phyloP scores from a whole-genome alignment of 2,797 vertebrate genomes.

The Leptatherina wallacei region DNA sequence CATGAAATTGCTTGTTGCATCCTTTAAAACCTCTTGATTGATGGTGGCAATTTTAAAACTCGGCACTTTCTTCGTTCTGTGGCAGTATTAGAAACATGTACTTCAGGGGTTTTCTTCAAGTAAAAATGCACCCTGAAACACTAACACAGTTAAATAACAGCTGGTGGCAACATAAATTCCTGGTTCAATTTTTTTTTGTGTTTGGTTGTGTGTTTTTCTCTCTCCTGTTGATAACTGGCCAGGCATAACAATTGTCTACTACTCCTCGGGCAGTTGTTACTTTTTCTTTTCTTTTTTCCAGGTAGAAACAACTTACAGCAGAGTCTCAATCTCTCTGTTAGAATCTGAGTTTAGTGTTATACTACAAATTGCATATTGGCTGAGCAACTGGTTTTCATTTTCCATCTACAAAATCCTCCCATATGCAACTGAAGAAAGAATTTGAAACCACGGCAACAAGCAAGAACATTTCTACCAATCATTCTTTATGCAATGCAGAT shows the following conservation, averaged over 20 bases:
- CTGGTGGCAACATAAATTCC: constrained; percentile 46
- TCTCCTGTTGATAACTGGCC: constrained; percentile 22
- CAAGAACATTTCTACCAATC: background rate
- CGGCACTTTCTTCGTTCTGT: constrained; percentile 68
- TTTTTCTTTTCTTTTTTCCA: background rate
- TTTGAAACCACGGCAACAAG: background rate
- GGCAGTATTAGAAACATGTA: constrained; percentile 68
- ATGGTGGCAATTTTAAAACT: constrained; percentile 82
- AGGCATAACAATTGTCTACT: constrained; percentile 2
- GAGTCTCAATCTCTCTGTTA: background rate
- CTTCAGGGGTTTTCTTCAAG: constrained; percentile 50
- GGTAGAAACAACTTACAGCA: background rate
- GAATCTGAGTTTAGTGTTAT: background rate
- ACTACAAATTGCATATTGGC: constrained; percentile 11
- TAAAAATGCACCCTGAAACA: constrained; percentile 51
- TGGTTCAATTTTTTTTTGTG: constrained; percentile 13
- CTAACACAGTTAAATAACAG: constrained; percentile 55
- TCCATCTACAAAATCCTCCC: background rate
- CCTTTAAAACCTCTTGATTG: constrained; percentile 77
- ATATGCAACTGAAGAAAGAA: background rate
- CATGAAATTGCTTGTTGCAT: constrained; percentile 77
- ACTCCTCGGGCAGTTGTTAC: constrained; percentile 11
- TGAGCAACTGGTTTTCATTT: background rate
- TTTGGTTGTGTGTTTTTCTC: constrained; percentile 28
- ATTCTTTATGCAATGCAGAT: constrained; percentile 6